phyloP scores from a whole-genome alignment of 2,888 invertebrate genomes.

The Temnothorax ravouxi region DNA sequence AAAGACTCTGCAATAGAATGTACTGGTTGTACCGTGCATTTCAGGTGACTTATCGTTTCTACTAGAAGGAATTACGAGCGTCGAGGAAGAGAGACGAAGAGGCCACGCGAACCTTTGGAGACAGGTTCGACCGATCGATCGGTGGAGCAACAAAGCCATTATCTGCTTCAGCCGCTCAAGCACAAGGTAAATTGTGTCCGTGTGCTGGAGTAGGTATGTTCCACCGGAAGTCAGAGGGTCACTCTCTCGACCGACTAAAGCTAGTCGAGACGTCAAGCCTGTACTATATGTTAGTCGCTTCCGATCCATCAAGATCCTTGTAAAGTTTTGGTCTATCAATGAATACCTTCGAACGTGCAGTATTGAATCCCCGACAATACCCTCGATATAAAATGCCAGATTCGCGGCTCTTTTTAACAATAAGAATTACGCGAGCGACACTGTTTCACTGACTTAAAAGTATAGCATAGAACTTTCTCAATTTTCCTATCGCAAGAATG shows the following conservation, averaged over 20 bases:
- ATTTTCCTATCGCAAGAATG: not conserved
- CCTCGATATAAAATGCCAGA: conserved; percentile 21
- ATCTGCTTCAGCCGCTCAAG: conserved; percentile 77
- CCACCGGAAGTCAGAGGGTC: conserved; percentile 72
- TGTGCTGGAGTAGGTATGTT: conserved; percentile 67
- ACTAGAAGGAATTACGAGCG: conserved; percentile 72
- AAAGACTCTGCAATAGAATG: conserved; percentile 49
- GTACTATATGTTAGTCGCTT: conserved; percentile 69
- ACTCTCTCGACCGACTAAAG: conserved; percentile 59
- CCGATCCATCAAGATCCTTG: conserved; percentile 70
- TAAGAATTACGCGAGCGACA: not conserved
- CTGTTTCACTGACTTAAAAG: not conserved
- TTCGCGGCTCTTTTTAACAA: conserved; percentile 32
- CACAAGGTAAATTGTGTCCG: conserved; percentile 75
- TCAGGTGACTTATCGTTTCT: conserved; percentile 73
- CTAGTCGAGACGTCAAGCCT: conserved; percentile 60
- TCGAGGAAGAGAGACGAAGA: conserved; percentile 57
- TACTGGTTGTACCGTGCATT: conserved; percentile 55
- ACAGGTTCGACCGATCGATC: conserved; percentile 73
- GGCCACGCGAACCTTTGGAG: conserved; percentile 65
- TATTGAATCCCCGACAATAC: conserved; percentile 43
- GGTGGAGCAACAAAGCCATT: conserved; percentile 79
- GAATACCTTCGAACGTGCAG: conserved; percentile 49
- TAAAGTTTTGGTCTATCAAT: conserved; percentile 62
- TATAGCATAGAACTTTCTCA: not conserved